Evolutionary conservation across 2,797 vertebrate species (phyloP), one percentile per base, ranked within the genome.

Genomic region (Neopelma chrysocephalum): DNA sequence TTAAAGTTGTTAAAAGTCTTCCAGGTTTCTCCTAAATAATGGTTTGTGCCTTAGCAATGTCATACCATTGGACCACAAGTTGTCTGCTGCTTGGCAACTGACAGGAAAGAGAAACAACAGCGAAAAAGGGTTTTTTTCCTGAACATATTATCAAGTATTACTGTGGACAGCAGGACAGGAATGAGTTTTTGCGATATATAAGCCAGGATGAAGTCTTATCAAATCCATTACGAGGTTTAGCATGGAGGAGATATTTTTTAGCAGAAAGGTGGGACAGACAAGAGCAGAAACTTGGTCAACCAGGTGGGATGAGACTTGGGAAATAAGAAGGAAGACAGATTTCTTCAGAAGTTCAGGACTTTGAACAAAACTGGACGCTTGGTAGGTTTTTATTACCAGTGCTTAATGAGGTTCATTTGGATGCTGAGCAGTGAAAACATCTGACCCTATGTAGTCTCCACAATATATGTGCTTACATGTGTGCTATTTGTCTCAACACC

Each of bases 401-500:
- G 25, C 36, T 82, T 62, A 20, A 25, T 2, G 1, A 73, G 22
- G 22, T n/a, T 95, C 45, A 61, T 94, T 79, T 71, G 66, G 80
- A 90, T 89, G 56, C 62, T 82, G 43, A 92, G 58, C 73, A 60
- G 26, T 64, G 43, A 84, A 70, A 66, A 54, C 27, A 60, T 66
- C 84, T 84, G 76, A 86, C 61, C 61, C 78, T 70, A 4, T 27
- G 71, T 22, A 84, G 58, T 73, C 86, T 58, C 43, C 51, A 32
- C 66, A 54, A 79, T 58, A 20, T 48, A 83, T 51, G 27, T 62
- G n/a, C 81, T 90, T 92, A 64, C 58, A 70, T 7, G 20, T 79
- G 70, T 92, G 77, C 32, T 95, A 6, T 87, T 95, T 87, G 56
- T 60, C 93, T 94, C 78, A 89, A 92, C 64, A 64, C 71, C 73